Percentiles rank a stretch among this genome's conserved stretches.
Conservation (phyloP, 2,797 vertebrate genomes). For the Squalus acanthias region DNA sequence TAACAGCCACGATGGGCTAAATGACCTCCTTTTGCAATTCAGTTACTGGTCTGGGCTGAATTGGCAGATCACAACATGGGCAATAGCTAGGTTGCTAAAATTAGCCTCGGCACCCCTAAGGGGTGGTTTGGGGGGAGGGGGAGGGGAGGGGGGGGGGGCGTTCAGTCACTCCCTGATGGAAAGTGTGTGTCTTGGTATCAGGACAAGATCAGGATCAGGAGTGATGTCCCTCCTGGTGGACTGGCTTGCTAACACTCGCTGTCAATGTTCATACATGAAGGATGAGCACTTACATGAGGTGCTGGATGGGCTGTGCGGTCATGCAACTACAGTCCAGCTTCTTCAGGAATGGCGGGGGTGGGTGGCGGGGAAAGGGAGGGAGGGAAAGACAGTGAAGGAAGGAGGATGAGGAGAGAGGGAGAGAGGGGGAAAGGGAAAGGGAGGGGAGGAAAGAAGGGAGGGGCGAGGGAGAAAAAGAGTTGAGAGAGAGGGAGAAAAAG, state of each 20-base stretch:
- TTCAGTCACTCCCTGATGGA: neutral
- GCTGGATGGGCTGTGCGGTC: neutral
- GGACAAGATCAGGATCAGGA: neutral
- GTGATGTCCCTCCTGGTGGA: neutral
- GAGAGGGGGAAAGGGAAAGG: neutral
- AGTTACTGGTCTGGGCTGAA: neutral
- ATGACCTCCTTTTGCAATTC: neutral
- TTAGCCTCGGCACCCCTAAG: neutral
- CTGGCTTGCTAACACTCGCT: neutral
- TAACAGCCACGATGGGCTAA: neutral
- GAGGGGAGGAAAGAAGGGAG: neutral
- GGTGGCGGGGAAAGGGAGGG: neutral
- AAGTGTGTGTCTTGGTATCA: neutral
- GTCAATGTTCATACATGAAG: neutral
- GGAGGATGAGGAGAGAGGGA: neutral
- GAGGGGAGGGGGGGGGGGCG: neutral
- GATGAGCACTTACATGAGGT: neutral
- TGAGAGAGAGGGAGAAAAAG: neutral
- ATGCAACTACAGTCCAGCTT: neutral
- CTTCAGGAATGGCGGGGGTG: neutral
- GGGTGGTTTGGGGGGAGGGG: neutral
- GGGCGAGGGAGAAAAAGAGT: neutral
- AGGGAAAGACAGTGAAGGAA: neutral
- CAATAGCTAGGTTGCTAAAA: neutral
- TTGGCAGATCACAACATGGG: neutral